These are phyloP conservation scores for Cephus rjabovi DNA, from an alignment of 2,888 invertebrate genomes.

Conservation along the genomic window DNA sequence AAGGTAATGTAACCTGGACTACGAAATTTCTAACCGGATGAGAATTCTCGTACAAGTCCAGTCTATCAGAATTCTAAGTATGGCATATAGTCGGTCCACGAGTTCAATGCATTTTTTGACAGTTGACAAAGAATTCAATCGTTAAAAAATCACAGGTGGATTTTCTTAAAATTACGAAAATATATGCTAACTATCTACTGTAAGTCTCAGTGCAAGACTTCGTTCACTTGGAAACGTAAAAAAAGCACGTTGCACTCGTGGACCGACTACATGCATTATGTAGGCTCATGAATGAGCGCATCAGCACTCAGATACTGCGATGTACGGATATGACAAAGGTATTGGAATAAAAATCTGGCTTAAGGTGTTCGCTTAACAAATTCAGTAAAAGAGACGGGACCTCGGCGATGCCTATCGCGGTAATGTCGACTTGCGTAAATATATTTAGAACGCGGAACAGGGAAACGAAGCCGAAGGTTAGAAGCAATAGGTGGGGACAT, in stretches of 20 bases:
- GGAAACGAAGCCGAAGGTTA: constrained; percentile 46
- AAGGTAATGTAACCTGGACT: neutral
- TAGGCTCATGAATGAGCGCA: too few relatives aligned
- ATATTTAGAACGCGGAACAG: constrained; percentile 52
- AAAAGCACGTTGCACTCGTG: too few relatives aligned
- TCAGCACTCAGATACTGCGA: neutral
- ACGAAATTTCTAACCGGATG: neutral
- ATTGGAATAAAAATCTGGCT: neutral
- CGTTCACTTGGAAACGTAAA: too few relatives aligned
- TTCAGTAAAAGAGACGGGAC: neutral
- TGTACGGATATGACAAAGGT: neutral
- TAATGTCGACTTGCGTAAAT: constrained; percentile 27
- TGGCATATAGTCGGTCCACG: neutral
- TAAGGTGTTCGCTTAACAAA: neutral
- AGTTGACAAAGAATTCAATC: too few relatives aligned
- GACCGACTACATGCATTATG: too few relatives aligned
- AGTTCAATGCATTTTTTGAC: too few relatives aligned
- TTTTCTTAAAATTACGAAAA: too few relatives aligned
- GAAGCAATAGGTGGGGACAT: constrained; percentile 22
- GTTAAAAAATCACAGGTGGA: too few relatives aligned
- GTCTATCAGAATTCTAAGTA: neutral
- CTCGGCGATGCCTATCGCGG: constrained; percentile 1
- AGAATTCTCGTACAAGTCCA: neutral
- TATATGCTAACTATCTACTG: too few relatives aligned
- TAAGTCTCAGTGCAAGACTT: too few relatives aligned